Percentiles rank a stretch among this genome's conserved stretches.
phyloP scores from a whole-genome alignment of 2,888 invertebrate species.

The Latrodectus hesperus region DNA sequence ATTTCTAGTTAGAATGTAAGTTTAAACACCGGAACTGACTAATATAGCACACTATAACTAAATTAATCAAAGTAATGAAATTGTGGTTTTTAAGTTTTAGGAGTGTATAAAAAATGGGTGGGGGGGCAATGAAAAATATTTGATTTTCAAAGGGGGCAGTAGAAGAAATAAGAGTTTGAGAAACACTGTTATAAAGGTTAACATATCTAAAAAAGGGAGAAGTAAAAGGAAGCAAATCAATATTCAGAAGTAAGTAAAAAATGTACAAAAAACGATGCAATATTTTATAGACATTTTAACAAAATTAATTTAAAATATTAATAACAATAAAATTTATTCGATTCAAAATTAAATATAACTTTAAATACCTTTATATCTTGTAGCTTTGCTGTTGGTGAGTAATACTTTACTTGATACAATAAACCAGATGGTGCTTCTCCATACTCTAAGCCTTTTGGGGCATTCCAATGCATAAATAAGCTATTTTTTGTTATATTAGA shows the following conservation, averaged over 20 bases:
- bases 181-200: no score
- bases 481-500: slow-evolving; percentile 28
- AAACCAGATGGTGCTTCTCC: slow-evolving; percentile 27
- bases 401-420: slow-evolving; percentile 25
- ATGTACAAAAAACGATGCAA: background rate
- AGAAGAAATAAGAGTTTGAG: no score
- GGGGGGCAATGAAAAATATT: background rate
- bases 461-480: slow-evolving; percentile 15
- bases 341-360: background rate
- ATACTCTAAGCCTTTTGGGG: slow-evolving; percentile 40
- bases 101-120: background rate
- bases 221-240: no score
- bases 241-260: background rate
- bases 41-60: no score
- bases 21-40: no score
- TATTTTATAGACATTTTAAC: no score
- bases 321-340: no score
- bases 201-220: no score
- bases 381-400: slow-evolving; percentile 1
- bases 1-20: background rate
- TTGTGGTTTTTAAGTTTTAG: background rate
- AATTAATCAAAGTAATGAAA: background rate
- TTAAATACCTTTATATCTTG: slow-evolving; percentile 9
- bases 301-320: no score
- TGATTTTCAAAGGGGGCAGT: no score